A percentile compares a stretch with the other conserved stretches of the same genome.
Evolutionary conservation across 2,888 invertebrate genomes (phyloP).

Genomic region (Zaprionus bogoriensis): DNA sequence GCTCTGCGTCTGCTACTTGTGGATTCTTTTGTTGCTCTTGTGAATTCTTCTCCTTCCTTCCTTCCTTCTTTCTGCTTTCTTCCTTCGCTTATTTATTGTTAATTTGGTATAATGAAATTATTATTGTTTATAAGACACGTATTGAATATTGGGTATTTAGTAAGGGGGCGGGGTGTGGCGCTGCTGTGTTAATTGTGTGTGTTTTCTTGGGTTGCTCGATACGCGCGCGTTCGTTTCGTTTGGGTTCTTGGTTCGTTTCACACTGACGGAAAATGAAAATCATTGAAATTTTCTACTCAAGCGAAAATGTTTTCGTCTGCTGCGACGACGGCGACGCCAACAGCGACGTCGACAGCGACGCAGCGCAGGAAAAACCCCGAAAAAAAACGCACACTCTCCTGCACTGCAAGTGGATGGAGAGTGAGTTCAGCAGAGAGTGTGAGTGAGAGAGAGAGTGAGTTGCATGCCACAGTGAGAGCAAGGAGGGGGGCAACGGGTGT

Average conservation of each 20-base stretch:
- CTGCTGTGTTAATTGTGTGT: slow-evolving; percentile 42
- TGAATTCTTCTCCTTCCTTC: neutral
- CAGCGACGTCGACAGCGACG: slow-evolving; percentile 27
- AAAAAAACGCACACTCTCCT: slow-evolving; percentile 26
- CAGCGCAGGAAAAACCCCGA: slow-evolving; percentile 57
- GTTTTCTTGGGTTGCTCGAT: slow-evolving; percentile 1
- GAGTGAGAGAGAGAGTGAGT: slow-evolving; percentile 4
- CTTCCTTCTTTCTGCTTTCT: slow-evolving; percentile 18
- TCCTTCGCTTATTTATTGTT: slow-evolving; percentile 33
- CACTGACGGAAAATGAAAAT: slow-evolving; percentile 67
- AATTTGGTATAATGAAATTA: slow-evolving; percentile 12
- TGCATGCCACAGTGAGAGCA: no score
- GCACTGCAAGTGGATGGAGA: slow-evolving; percentile 23
- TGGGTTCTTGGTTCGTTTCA: slow-evolving; percentile 81
- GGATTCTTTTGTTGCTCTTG: slow-evolving; percentile 55
- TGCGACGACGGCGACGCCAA: slow-evolving; percentile 32
- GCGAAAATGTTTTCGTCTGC: slow-evolving; percentile 57
- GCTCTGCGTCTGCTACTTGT: slow-evolving; percentile 62
- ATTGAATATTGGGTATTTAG: neutral
- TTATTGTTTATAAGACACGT: slow-evolving; percentile 51
- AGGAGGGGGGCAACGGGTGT: neutral
- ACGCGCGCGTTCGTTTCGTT: slow-evolving; percentile 81
- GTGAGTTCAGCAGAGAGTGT: slow-evolving; percentile 6
- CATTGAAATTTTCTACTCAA: slow-evolving; percentile 66
- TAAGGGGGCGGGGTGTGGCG: neutral